phyloP scores from a whole-genome alignment of 2,888 invertebrate genomes.

The Tuta absoluta region DNA sequence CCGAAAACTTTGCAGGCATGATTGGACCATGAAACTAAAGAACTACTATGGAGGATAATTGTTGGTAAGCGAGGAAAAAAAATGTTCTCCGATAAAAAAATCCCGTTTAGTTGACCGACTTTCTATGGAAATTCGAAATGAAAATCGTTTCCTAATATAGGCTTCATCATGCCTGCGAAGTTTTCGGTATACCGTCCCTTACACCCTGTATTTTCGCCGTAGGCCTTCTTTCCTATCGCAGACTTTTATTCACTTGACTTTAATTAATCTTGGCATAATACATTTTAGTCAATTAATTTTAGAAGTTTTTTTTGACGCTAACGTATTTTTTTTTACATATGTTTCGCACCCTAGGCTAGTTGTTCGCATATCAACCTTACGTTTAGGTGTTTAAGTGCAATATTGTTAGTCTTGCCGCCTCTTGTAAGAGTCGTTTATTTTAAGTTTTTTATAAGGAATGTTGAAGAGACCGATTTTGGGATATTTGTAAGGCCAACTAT shows the following conservation, averaged over 20 bases:
- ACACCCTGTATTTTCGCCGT: neutral
- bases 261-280: slow-evolving; percentile 7
- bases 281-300: neutral
- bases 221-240: neutral
- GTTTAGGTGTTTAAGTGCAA: slow-evolving; percentile 63
- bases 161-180: too few relatives aligned
- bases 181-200: too few relatives aligned
- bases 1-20: too few relatives aligned
- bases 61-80: too few relatives aligned
- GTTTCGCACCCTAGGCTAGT: slow-evolving; percentile 47
- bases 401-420: slow-evolving; percentile 63
- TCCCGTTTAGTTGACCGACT: too few relatives aligned
- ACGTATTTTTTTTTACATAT: neutral
- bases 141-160: too few relatives aligned
- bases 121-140: too few relatives aligned
- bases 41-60: too few relatives aligned
- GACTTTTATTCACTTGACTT: neutral
- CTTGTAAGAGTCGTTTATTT: slow-evolving; percentile 48
- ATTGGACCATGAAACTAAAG: too few relatives aligned
- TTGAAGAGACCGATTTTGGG: slow-evolving; percentile 11
- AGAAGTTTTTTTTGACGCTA: slow-evolving; percentile 4
- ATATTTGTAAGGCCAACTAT: neutral
- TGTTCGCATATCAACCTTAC: slow-evolving; percentile 65
- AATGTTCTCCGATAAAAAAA: too few relatives aligned
- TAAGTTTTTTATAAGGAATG: slow-evolving; percentile 23